Percentiles rank a stretch among this genome's conserved stretches.
Conservation (phyloP, 2,888 invertebrate species). For the Heliconius charithonia region DNA sequence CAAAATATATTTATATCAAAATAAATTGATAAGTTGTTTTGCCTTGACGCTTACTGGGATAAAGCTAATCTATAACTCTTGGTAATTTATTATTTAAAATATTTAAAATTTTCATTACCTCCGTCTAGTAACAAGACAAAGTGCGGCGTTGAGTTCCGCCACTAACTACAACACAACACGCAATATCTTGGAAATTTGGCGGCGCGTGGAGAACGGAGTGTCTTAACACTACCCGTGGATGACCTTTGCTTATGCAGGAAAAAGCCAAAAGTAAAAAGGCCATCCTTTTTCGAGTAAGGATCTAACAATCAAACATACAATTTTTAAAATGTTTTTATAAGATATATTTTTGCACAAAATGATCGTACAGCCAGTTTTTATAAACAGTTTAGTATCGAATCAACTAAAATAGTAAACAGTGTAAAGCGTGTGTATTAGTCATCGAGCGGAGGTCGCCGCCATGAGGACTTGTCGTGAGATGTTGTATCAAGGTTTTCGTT, state of each 20-base stretch:
- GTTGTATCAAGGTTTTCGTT: not conserved
- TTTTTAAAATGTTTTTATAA: not conserved
- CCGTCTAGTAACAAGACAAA: too few species aligned
- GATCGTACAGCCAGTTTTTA: too few species aligned
- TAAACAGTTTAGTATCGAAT: not conserved
- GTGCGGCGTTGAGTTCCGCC: too few species aligned
- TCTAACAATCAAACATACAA: not conserved
- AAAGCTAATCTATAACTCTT: too few species aligned
- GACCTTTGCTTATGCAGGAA: too few species aligned
- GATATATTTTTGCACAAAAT: not conserved
- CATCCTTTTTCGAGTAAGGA: not conserved
- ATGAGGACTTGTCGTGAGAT: not conserved
- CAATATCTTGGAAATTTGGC: too few species aligned
- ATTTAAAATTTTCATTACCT: too few species aligned
- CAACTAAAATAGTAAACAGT: conserved; percentile 23
- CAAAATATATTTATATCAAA: too few species aligned
- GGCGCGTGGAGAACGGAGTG: not conserved
- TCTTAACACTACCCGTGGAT: not conserved
- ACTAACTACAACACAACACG: too few species aligned
- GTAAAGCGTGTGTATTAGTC: conserved; percentile 27
- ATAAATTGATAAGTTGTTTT: too few species aligned
- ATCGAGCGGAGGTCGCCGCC: not conserved
- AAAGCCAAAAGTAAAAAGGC: not conserved
- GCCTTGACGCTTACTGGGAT: too few species aligned
- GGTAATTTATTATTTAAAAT: too few species aligned